Conservation (phyloP, 2,888 invertebrate genomes). For the Agrotis clavis region DNA sequence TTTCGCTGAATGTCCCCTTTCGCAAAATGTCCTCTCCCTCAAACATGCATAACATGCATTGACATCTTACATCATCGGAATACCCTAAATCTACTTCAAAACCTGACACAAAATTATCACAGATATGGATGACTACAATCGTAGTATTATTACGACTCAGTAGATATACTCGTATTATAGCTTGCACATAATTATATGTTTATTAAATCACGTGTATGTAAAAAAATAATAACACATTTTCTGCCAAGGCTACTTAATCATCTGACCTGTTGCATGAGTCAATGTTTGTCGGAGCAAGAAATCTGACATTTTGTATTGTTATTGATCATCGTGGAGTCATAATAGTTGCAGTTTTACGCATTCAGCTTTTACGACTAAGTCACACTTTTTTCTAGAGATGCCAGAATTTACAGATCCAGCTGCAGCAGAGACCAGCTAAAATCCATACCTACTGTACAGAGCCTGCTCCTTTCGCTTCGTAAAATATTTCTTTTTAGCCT, state of each 20-base stretch:
- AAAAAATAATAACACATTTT: not conserved
- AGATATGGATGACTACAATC: not conserved
- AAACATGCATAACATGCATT: too few species aligned
- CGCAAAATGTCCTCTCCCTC: too few species aligned
- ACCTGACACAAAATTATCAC: not conserved
- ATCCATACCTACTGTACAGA: too few species aligned
- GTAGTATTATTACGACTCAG: not conserved
- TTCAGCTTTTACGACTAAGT: not conserved
- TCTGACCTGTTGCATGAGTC: not conserved
- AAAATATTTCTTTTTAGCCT: too few species aligned
- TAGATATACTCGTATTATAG: not conserved
- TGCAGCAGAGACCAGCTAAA: too few species aligned
- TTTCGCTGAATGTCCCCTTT: too few species aligned
- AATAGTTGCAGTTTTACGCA: not conserved
- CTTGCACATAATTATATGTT: not conserved
- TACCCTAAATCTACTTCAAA: too few species aligned
- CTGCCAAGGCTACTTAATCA: not conserved
- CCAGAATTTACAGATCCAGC: too few species aligned
- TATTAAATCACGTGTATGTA: not conserved
- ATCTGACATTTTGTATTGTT: not conserved
- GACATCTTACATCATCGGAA: too few species aligned
- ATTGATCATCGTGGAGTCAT: not conserved
- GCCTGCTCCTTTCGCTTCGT: too few species aligned
- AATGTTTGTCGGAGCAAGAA: conserved; percentile 9
- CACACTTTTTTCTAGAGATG: too few species aligned